Evolutionary conservation across 37 sponge, comb jelly and placozoan genomes (phyloP), one percentile per base, ranked within the genome.

Genomic region (Agelas oroides): DNA sequence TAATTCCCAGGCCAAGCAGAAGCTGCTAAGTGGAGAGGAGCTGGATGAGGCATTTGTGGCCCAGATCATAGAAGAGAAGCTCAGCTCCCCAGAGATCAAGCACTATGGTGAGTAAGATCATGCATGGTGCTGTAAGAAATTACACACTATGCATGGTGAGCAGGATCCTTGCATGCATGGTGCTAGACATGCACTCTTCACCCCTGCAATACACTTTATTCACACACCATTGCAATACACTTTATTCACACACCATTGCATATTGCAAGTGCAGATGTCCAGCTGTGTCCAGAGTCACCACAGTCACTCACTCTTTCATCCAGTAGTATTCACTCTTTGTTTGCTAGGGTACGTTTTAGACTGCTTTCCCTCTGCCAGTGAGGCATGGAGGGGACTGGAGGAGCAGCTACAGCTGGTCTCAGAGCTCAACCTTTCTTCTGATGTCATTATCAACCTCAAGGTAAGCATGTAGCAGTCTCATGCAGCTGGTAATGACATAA

Each of bases 391-490:
- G 77, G 74, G 86, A 15, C 52, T 86, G 17, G 81, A 60, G 33
- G 92, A 98, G 20, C 99, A 98, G 59, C 72, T 98, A 2, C 65
- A 69, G 33, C 82, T 86, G 25, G 35, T 98, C 2, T 59, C 71
- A 38, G 82, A 66, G 15, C 65, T 91, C 5, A 64, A 84, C 6
- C n/a, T 94, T 39, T 82, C 70, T 28, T 95, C 99, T 52, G 93
- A 94, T 81, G 90, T 96, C 65, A 92, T 98, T 36, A 91, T 98
- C 60, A 94, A 96, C 68, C 73, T 98, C 36, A 98, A 90, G 95
- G 95, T 98, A 63, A 11, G 39, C 36, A 14, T 15, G n/a, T n/a
- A n/a, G n/a, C n/a, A 35, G 31, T 11, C n/a, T n/a, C n/a, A n/a
- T n/a, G n/a, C n/a, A n/a, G n/a, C n/a, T n/a, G n/a, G n/a, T n/a